Base-by-base conservation (phyloP, 2,113 vertebrate species). In the Opisthocomus hoazin region DNA sequence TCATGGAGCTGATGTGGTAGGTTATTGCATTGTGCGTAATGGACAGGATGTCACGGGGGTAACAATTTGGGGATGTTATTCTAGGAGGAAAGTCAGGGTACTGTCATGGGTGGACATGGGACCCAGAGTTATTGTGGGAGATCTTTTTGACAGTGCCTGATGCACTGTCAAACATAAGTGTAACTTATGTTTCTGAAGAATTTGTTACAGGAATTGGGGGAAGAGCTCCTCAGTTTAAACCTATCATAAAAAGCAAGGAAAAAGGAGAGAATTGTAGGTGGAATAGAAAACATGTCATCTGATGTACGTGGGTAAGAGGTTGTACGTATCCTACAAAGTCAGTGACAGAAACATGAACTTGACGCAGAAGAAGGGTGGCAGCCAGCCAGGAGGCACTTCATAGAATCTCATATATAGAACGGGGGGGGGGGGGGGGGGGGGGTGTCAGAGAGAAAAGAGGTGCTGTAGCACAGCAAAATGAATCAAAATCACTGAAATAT, bases 291-390 rank as follows among this genome's bases (percentile, higher is more conserved):
- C 51, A 14, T 54, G 68, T 81, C 69, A 79, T 84, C 65, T 93
- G 80, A 88, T 54, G 36, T 89, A 93, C 1, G 5, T 90, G 74
- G 66, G 70, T 78, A 96, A 93, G 90, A 87, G 73, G 51, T 63
- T 78, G 86, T 90, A 56, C 26, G 21, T 80, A 61, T 54, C 53
- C 37, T 80, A 8, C 57, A 73, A 57, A 85, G 48, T 60, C 76
- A 77, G 37, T 45, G 79, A 45, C 75, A 87, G 75, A 89, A 93
- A 41, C 56, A 64, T 4, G 34, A 87, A 75, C 53, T 65, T 65
- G 60, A 50, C 92, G 86, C 41, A 78, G 71, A 89, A 75, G 46
- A 76, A 63, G 37, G 34, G 43, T 90, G 77, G 36, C 80, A 90
- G 61, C 30, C 56, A 90, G 20, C 30, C 29, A 90, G 43, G 39